A percentile compares a stretch with the other conserved stretches of the same genome.
These are phyloP conservation scores for pig (Sus scrofa) DNA, from an alignment of 2,113 vertebrate species.

Conservation along the genomic window DNA sequence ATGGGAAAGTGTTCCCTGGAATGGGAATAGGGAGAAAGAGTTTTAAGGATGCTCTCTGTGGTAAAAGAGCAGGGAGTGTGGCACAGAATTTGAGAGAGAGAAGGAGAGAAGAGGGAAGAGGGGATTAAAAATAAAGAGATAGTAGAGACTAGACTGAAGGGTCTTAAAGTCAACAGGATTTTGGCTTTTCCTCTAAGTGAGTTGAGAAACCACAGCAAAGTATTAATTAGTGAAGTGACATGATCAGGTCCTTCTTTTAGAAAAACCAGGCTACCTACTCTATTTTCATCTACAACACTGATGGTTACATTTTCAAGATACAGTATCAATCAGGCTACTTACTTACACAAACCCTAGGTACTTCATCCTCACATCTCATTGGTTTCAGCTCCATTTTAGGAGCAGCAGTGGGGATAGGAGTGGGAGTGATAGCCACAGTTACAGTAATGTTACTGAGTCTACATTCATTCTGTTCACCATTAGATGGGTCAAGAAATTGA, in stretches of 20 bases:
- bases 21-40: background rate
- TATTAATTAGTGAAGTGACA: background rate
- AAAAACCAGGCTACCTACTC: background rate
- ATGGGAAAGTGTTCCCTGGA: background rate
- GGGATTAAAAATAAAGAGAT: background rate
- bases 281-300: background rate
- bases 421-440: background rate
- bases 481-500: no score
- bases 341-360: background rate
- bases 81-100: background rate
- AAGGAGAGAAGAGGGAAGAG: background rate
- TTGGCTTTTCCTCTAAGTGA: background rate
- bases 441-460: no score
- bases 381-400: background rate
- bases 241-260: background rate
- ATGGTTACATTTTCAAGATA: background rate
- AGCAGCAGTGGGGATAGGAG: background rate
- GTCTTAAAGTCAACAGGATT: background rate
- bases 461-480: no score
- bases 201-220: background rate
- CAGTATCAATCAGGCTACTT: accelerated
- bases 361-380: background rate
- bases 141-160: background rate
- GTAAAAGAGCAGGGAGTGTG: background rate
- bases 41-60: no score